Percentiles rank a stretch among this genome's conserved stretches.
These are phyloP conservation scores for Sebastes hopkinsi DNA, from an alignment of 2,797 vertebrate species.

Conservation along the genomic window DNA sequence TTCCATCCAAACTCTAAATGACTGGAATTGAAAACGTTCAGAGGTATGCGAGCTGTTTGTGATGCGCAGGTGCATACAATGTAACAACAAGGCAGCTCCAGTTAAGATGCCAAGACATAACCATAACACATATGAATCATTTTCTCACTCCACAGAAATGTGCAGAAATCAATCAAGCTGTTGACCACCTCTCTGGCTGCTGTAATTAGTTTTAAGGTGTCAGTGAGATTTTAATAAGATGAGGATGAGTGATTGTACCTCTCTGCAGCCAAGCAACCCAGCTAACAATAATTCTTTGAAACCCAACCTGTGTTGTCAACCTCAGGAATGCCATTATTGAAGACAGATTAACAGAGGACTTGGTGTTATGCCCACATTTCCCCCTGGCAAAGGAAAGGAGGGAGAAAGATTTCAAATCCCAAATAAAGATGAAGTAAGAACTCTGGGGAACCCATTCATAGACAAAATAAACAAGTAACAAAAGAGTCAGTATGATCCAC, in stretches of 20 bases:
- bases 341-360: conserved; percentile 50
- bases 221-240: conserved; percentile 33
- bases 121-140: background rate
- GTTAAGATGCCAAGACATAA: background rate
- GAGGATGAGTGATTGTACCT: conserved; percentile 30
- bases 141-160: background rate
- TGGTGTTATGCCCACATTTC: conserved; percentile 27
- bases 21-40: conserved; percentile 33
- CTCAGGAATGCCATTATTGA: conserved; percentile 46
- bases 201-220: conserved; percentile 41
- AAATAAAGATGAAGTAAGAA: conserved; percentile 18
- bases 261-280: conserved; percentile 19
- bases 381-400: conserved; percentile 17
- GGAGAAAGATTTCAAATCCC: conserved; percentile 12
- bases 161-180: conserved; percentile 17
- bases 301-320: conserved; percentile 33
- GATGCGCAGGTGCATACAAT: conserved; percentile 17
- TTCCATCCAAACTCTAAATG: conserved; percentile 35
- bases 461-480: background rate
- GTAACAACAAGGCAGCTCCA: background rate
- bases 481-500: too few species aligned
- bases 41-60: conserved; percentile 5
- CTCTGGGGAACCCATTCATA: background rate
- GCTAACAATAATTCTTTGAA: conserved; percentile 22
- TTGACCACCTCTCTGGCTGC: background rate